These are phyloP conservation scores for Nephrotoma appendiculata DNA, from an alignment of 2,888 invertebrate species.

Conservation along the genomic window DNA sequence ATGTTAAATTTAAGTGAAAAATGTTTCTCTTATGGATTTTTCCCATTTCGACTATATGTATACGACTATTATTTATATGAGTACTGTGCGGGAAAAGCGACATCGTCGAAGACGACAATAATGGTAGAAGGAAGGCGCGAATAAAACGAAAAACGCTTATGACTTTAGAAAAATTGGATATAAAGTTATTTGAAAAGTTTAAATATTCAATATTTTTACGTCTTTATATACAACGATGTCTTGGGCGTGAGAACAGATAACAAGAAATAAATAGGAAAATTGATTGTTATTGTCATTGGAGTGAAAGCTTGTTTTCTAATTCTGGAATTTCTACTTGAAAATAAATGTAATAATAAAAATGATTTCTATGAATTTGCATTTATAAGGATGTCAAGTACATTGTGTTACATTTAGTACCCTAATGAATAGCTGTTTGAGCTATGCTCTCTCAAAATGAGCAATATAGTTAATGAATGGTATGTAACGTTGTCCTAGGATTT, in stretches of 20 bases:
- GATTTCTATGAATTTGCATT: background rate
- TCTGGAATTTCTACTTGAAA: background rate
- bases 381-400: background rate
- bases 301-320: background rate
- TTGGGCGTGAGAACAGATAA: background rate
- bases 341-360: background rate
- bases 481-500: no score
- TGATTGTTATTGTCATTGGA: background rate
- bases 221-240: background rate
- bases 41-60: background rate
- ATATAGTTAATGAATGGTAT: no score
- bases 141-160: background rate
- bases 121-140: background rate
- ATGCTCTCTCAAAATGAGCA: no score
- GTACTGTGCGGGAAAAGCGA: no score
- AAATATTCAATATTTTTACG: background rate
- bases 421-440: no score
- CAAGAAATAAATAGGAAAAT: background rate
- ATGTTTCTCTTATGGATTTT: background rate
- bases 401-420: background rate
- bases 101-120: background rate
- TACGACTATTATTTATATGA: background rate
- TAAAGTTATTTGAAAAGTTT: background rate
- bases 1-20: background rate
- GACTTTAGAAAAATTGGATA: background rate